Percentiles rank a stretch among this genome's conserved stretches.
These are phyloP conservation scores for Pelagia noctiluca DNA, from an alignment of 30 jellyfish, hydroid and myxozoan species.

Conservation along the genomic window DNA sequence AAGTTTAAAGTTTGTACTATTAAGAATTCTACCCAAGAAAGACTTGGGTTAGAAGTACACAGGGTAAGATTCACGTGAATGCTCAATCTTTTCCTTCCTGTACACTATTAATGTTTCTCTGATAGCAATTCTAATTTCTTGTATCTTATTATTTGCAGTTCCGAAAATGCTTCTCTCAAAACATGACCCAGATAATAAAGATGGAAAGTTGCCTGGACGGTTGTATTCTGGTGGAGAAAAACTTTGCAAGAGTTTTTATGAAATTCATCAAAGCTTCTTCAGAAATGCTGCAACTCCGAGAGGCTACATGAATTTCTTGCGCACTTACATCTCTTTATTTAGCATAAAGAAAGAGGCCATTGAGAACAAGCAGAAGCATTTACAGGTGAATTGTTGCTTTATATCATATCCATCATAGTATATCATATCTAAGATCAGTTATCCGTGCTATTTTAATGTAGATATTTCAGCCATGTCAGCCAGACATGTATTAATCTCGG, in stretches of 20 bases:
- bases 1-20: too few relatives aligned
- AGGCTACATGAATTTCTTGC: constrained; percentile 79
- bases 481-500: too few relatives aligned
- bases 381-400: constrained; percentile 81
- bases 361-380: constrained; percentile 82
- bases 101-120: too few relatives aligned
- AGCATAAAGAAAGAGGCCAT: constrained; percentile 83
- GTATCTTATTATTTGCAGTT: constrained; percentile 37
- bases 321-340: constrained; percentile 71
- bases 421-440: too few relatives aligned
- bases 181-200: constrained; percentile 61
- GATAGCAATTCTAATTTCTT: background rate
- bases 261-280: constrained; percentile 80
- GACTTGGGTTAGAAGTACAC: too few relatives aligned
- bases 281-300: constrained; percentile 87
- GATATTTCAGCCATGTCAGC: too few relatives aligned
- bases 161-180: constrained; percentile 79
- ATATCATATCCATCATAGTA: too few relatives aligned
- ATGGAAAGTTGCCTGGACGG: constrained; percentile 53
- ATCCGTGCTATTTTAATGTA: too few relatives aligned
- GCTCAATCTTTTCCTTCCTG: too few relatives aligned
- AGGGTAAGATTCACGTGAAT: too few relatives aligned
- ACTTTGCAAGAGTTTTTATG: constrained; percentile 72
- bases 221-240: constrained; percentile 67
- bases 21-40: too few relatives aligned